These are phyloP conservation scores for Tetraneura akinire DNA, from an alignment of 1,140 invertebrate genomes.

Conservation along the genomic window DNA sequence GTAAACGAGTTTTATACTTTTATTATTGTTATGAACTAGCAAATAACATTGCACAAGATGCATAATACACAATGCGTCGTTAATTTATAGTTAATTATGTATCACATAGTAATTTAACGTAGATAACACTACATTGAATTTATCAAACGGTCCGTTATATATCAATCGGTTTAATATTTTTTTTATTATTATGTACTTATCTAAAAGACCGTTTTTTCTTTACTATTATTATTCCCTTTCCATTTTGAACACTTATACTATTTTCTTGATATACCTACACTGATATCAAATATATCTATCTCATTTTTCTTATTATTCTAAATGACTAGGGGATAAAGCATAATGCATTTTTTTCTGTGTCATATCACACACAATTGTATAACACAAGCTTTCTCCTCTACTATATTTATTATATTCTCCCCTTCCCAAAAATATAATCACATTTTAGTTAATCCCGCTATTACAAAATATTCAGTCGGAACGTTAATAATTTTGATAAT, in stretches of 20 bases:
- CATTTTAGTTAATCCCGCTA: not conserved
- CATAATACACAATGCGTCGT: too few relatives aligned
- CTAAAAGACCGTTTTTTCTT: constrained; percentile 1
- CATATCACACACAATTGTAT: not conserved
- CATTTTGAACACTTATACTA: not conserved
- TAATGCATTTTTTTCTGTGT: not conserved
- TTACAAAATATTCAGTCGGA: not conserved
- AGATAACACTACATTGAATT: not conserved
- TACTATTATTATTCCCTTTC: not conserved
- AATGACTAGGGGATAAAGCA: not conserved
- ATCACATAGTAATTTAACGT: not conserved
- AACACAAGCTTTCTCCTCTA: not conserved
- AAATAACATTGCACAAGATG: too few relatives aligned
- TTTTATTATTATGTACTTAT: not conserved
- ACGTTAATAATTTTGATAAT: not conserved
- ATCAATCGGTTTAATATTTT: constrained; percentile 1
- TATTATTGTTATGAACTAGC: too few relatives aligned
- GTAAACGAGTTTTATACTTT: too few relatives aligned
- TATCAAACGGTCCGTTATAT: not conserved
- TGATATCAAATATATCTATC: not conserved
- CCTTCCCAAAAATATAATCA: not conserved
- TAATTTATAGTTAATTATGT: not conserved
- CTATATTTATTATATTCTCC: not conserved
- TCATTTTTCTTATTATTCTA: constrained; percentile 16
- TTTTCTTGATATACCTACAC: too few relatives aligned